phyloP scores from a whole-genome alignment of 2,888 invertebrate species.

The Nymphalis polychloros region DNA sequence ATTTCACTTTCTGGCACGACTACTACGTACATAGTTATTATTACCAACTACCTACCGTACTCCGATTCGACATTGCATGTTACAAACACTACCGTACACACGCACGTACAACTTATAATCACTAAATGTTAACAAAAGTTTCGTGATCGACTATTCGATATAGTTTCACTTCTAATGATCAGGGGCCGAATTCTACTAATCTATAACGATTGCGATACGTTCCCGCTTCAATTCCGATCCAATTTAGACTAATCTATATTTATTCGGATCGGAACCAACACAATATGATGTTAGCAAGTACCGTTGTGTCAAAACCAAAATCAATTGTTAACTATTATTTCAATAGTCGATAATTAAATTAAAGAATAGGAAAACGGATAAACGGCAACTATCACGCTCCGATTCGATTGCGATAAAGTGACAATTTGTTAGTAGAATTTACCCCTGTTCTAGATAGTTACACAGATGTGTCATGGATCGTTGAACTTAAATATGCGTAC shows the following conservation, averaged over 20 bases:
- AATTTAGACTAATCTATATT: no score
- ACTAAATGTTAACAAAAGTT: constrained; percentile 65
- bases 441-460: constrained; percentile 35
- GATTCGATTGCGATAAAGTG: no score
- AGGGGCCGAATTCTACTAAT: constrained; percentile 4
- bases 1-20: constrained; percentile 47
- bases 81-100: constrained; percentile 55
- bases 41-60: constrained; percentile 22
- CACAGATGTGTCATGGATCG: constrained; percentile 34
- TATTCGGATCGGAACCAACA: no score
- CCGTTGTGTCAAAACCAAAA: no score
- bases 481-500: constrained; percentile 32
- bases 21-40: constrained; percentile 23
- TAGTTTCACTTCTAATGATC: constrained; percentile 74
- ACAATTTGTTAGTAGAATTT: not conserved
- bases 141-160: constrained; percentile 73
- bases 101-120: constrained; percentile 65
- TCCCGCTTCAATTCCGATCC: no score
- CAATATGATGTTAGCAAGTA: no score
- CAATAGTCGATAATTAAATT: no score
- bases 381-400: no score
- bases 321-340: no score
- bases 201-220: no score
- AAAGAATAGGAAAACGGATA: no score
- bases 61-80: constrained; percentile 61